Evolutionary conservation across 2,888 invertebrate species (phyloP), one percentile per base, ranked within the genome.

Genomic region (Tenthredo scrophulariae): DNA sequence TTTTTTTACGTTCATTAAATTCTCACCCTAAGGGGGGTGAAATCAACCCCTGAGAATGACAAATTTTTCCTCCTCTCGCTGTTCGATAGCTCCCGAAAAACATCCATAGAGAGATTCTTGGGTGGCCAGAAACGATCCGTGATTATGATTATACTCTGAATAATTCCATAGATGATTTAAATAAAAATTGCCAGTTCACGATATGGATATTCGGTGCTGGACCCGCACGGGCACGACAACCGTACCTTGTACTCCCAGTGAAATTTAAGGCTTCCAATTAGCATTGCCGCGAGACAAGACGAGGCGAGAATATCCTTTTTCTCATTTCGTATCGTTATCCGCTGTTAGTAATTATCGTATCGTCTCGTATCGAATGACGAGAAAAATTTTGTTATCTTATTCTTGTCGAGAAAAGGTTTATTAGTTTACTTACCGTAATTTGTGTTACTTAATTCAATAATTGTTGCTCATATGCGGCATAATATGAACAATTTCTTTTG

Each of bases 251-350:
- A 13, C 26, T 13, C 62, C 26, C 62, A 62, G 62, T 5, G 26
- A 62, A 62, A 62, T 62, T 62, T 29, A 62, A 62, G 62, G 62
- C 62, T 26, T 62, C 62, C 62, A 62, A 54, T 54, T 54, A 54
- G 54, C n/a, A 10, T 1, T 54, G n/a, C 54, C 54, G 54, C 10
- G 54, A 54, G n/a, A 54, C 54, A 54, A 54, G 54, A 54, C 54
- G 54, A 54, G 18, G n/a, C 54, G 54, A n/a, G n/a, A 54, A 54
- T 54, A 54, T 54, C 54, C 54, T 54, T 54, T 54, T 7, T 54
- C 54, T 54, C 54, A n/a, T 54, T 54, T 54, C 54, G 54, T 54
- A 54, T 54, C 54, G 54, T 54, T n/a, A 54, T n/a, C n/a, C n/a
- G n/a, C n/a, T 54, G 54, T 54, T n/a, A 54, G 54, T 54, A 54